A percentile compares a stretch with the other conserved stretches of the same genome.
Conservation (phyloP, 2,888 invertebrate species). For the Phanerotoma sp. region DNA sequence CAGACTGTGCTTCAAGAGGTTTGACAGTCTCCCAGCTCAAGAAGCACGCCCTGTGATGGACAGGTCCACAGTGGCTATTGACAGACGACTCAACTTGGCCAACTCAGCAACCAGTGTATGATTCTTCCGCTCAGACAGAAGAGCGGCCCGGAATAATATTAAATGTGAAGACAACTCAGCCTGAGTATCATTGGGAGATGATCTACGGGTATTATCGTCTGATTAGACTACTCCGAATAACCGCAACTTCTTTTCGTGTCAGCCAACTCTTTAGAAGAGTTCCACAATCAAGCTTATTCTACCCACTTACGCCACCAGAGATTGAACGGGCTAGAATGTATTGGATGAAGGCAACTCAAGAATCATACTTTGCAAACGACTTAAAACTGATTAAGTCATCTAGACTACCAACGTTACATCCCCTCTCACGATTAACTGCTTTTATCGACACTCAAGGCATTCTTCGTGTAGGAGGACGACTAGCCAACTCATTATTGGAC, state of each 20-base stretch:
- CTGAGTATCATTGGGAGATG: neutral
- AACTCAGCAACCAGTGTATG: no score
- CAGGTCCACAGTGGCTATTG: slow-evolving; percentile 6
- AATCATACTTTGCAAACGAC: slow-evolving; percentile 8
- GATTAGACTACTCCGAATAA: neutral
- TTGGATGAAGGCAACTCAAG: slow-evolving; percentile 16
- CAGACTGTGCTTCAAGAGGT: slow-evolving; percentile 6
- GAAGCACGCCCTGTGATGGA: slow-evolving; percentile 5
- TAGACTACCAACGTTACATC: neutral
- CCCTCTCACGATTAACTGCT: slow-evolving; percentile 21
- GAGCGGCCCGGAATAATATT: neutral
- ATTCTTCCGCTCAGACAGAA: neutral
- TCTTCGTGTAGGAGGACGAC: slow-evolving; percentile 28
- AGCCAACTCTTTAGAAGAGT: neutral
- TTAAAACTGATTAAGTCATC: neutral
- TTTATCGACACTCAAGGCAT: slow-evolving; percentile 23
- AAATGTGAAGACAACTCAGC: neutral
- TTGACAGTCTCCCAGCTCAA: neutral
- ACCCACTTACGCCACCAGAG: slow-evolving; percentile 6
- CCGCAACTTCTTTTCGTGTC: neutral
- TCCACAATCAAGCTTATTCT: neutral
- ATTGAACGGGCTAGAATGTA: slow-evolving; percentile 12
- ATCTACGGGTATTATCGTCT: neutral
- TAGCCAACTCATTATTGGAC: slow-evolving; percentile 6
- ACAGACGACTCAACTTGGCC: neutral